Percentiles rank a stretch among this genome's conserved stretches.
Evolutionary conservation across 2,113 vertebrate genomes (phyloP).

Genomic region (Hippocampus comes): DNA sequence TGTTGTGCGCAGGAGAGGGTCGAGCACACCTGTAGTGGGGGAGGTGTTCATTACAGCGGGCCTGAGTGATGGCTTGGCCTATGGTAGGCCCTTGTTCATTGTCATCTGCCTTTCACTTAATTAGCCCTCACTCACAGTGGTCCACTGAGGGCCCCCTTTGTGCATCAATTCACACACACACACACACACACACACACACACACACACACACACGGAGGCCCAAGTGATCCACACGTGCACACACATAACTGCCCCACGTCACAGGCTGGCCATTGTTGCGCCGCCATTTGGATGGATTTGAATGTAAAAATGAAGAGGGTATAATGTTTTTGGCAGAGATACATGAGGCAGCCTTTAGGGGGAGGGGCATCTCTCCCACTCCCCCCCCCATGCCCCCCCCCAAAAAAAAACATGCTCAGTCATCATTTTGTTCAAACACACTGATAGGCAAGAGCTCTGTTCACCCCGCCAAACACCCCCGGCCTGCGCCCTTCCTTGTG

Average conservation of each 20-base stretch:
- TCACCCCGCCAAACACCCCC: neutral
- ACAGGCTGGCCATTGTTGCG: constrained; percentile 38
- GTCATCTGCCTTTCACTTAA: constrained; percentile 66
- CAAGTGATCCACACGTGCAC: constrained; percentile 28
- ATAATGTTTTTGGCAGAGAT: neutral
- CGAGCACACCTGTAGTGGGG: constrained; percentile 64
- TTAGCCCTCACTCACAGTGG: constrained; percentile 64
- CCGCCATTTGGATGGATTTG: neutral
- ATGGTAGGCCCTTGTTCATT: constrained; percentile 66
- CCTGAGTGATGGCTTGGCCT: constrained; percentile 69
- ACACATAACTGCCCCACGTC: constrained; percentile 17
- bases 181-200: constrained; percentile 15
- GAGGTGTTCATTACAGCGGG: constrained; percentile 68
- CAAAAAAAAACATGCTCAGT: constrained; percentile 44
- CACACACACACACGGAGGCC: constrained; percentile 15
- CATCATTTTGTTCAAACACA: constrained; percentile 35
- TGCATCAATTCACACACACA: constrained; percentile 23
- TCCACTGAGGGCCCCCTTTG: constrained; percentile 36
- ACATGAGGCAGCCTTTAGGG: neutral
- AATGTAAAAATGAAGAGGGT: neutral
- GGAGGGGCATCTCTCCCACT: constrained; percentile 5
- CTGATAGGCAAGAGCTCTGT: too few species aligned
- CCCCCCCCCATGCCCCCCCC: neutral
- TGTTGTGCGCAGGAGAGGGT: constrained; percentile 15
- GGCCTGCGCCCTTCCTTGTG: neutral